Conservation (phyloP, 2,113 vertebrate genomes). For the Cinclus cinclus region DNA sequence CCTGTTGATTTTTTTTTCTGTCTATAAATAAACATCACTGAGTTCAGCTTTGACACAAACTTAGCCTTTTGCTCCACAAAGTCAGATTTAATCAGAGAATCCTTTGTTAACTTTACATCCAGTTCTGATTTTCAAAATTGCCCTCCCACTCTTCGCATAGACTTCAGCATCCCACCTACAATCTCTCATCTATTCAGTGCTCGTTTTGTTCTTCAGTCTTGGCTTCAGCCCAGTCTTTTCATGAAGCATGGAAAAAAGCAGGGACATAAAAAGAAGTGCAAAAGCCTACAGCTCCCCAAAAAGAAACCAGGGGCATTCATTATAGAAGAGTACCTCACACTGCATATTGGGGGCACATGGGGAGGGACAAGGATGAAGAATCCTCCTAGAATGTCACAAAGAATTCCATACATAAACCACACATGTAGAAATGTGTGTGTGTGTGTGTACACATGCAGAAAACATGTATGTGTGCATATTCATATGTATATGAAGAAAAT, state of each 20-base stretch:
- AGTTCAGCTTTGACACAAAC: background rate
- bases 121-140: constrained; percentile 56
- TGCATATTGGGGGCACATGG: background rate
- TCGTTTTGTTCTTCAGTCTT: constrained; percentile 58
- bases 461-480: rapidly evolving
- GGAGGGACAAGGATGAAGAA: background rate
- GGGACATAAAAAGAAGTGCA: background rate
- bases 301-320: background rate
- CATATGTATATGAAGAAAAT: background rate
- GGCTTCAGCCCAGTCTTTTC: constrained; percentile 55
- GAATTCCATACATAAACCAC: background rate
- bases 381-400: background rate
- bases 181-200: constrained; percentile 55
- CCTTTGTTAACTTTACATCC: constrained; percentile 36
- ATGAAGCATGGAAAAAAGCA: constrained; percentile 3
- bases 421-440: background rate
- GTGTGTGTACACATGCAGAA: background rate
- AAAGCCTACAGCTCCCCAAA: background rate
- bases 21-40: background rate
- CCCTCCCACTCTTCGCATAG: constrained; percentile 57
- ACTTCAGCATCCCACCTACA: constrained; percentile 63
- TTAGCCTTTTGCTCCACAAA: background rate
- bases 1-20: background rate
- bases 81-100: constrained; percentile 8
- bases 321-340: background rate